Evolutionary conservation across 2,797 vertebrate species (phyloP), one percentile per base, ranked within the genome.

Genomic region (Thamnophis elegans): DNA sequence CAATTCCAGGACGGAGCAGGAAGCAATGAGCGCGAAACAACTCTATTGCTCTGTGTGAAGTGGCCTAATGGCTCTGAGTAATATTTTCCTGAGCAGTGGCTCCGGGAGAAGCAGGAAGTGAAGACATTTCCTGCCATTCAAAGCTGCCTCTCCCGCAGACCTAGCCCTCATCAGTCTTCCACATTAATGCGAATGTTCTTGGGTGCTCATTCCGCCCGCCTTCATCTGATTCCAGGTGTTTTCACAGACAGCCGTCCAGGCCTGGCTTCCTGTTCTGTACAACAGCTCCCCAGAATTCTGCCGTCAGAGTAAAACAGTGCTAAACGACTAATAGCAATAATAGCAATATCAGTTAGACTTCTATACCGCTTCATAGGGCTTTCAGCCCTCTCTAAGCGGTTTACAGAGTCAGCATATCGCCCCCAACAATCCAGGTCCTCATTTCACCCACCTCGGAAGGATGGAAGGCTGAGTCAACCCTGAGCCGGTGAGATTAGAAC

Each of bases 11-110:
- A 87, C 91, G 28, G 53, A 2, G 51, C 89, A 92, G 93, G 93
- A 94, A 93, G 91, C 91, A 93, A 91, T 93, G 91, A 58, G 88
- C 91, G 78, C 88, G 87, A 91, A 91, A 91, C 42, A 88, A 89
- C 73, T 93, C 92, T 53, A 73, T 85, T 65, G 78, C 91, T 93
- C 87, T 92, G 91, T 92, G 88, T 93, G 92, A 92, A 91, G 92
- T 93, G 88, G 85, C 87, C 89, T 85, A 73, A 91, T 92, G 92
- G 54, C 87, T 89, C 89, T 93, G 92, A 95, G 90, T 93, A 95
- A 94, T 93, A 93, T 89, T 92, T 92, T 93, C 92, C 93, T 95
- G 91, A 92, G 89, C 91, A 62, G 88, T 88, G 93, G 89, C 92
- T 87, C 58, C 91, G 85, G 73, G 78, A 88, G 55, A 85, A 85